Evolutionary conservation across 2,888 invertebrate genomes (phyloP).

Genomic region (Apotomis turbidana): DNA sequence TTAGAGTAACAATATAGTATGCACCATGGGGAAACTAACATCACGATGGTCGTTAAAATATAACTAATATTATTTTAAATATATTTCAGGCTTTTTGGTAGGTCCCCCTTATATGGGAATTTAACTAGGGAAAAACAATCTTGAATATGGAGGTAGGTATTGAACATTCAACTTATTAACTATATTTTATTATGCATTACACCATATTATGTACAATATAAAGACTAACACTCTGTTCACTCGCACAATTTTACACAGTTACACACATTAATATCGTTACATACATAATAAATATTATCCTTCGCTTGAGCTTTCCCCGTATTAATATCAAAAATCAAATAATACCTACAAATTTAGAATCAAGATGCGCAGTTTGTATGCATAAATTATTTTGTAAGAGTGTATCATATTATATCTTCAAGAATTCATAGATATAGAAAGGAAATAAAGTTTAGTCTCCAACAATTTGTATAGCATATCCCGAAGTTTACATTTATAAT

Average conservation of each 20-base stretch:
- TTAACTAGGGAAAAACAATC: slow-evolving; percentile 55
- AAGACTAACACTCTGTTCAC: slow-evolving; percentile 44
- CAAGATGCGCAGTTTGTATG: too few species aligned
- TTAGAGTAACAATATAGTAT: slow-evolving; percentile 58
- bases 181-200: slow-evolving; percentile 60
- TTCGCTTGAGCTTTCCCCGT: not conserved
- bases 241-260: slow-evolving; percentile 34
- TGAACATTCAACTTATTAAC: slow-evolving; percentile 57
- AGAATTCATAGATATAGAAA: too few species aligned
- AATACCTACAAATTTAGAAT: too few species aligned
- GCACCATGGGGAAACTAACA: slow-evolving; percentile 66
- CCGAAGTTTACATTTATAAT: not conserved
- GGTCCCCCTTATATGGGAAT: slow-evolving; percentile 58
- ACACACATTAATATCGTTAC: slow-evolving; percentile 33
- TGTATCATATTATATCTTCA: too few species aligned
- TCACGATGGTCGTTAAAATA: slow-evolving; percentile 47
- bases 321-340: not conserved
- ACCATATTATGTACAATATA: slow-evolving; percentile 46
- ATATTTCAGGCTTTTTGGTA: slow-evolving; percentile 78
- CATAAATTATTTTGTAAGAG: too few species aligned
- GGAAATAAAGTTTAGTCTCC: too few species aligned
- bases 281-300: not conserved
- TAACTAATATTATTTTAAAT: slow-evolving; percentile 55
- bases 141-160: slow-evolving; percentile 75
- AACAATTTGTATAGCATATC: too few species aligned